Evolutionary conservation across 2,113 vertebrate genomes (phyloP).

Genomic region (Corvus hawaiiensis): DNA sequence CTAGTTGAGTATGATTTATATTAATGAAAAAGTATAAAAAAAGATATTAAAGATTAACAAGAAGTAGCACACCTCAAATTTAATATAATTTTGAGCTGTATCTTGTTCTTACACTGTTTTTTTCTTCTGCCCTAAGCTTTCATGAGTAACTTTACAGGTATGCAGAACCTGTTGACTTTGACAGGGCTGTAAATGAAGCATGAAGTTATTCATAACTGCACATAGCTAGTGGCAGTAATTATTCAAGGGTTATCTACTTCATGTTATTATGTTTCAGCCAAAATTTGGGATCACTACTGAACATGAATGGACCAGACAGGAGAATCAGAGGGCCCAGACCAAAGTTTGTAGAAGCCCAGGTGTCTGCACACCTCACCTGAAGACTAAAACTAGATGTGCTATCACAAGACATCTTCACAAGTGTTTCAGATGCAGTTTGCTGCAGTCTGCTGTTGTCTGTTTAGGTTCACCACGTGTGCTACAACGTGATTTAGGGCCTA

Average conservation of each 20-base stretch:
- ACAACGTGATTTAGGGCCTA: background rate
- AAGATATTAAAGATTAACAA: background rate
- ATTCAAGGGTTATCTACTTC: background rate
- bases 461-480: background rate
- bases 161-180: background rate
- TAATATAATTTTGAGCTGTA: background rate
- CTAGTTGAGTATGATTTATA: background rate
- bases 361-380: background rate
- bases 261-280: background rate
- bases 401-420: background rate
- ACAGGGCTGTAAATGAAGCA: background rate
- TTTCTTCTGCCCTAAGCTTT: background rate
- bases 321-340: background rate
- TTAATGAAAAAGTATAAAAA: background rate
- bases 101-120: background rate
- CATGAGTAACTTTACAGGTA: slow-evolving; percentile 17
- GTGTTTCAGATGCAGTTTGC: background rate
- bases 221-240: background rate
- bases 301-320: background rate
- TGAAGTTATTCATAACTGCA: background rate
- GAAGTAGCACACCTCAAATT: background rate
- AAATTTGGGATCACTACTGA: background rate
- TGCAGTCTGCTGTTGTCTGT: background rate
- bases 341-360: background rate
- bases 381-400: background rate